Conservation (phyloP, 2,113 vertebrate species). For the Eptesicus fuscus region DNA sequence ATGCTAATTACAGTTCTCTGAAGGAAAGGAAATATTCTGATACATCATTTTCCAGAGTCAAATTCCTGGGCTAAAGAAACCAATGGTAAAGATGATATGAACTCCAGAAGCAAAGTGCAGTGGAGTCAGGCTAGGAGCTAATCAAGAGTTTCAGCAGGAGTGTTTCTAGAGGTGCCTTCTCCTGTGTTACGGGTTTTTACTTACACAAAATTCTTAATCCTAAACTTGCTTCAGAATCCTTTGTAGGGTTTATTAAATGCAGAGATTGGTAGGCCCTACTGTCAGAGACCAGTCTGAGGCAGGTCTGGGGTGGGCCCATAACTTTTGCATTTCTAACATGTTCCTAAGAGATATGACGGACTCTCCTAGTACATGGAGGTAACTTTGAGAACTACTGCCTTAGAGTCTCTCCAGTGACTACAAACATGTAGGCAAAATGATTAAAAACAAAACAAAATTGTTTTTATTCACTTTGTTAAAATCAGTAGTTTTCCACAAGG, state of each 20-base stretch:
- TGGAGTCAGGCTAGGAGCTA: not conserved
- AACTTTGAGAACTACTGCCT: not conserved
- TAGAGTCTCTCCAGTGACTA: not conserved
- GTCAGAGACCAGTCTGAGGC: not conserved
- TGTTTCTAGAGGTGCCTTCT: not conserved
- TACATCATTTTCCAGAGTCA: not conserved
- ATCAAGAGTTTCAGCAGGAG: not conserved
- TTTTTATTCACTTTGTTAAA: not conserved
- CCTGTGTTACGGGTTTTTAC: not conserved
- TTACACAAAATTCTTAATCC: not conserved
- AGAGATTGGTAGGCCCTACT: not conserved
- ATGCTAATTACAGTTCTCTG: not conserved
- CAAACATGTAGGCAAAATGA: not conserved
- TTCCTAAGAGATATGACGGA: not conserved
- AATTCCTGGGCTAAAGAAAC: not conserved
- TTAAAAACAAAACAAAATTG: not conserved
- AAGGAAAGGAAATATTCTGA: not conserved
- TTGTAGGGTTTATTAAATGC: not conserved
- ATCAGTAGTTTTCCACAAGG: not conserved
- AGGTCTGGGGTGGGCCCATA: too few relatives aligned
- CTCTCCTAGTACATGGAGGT: not conserved
- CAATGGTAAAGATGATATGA: not conserved
- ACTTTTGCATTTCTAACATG: not conserved
- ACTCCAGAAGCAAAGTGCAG: not conserved
- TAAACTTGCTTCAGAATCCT: not conserved